Base-by-base conservation (phyloP, 2,113 vertebrate genomes). In the Plecotus auritus region DNA sequence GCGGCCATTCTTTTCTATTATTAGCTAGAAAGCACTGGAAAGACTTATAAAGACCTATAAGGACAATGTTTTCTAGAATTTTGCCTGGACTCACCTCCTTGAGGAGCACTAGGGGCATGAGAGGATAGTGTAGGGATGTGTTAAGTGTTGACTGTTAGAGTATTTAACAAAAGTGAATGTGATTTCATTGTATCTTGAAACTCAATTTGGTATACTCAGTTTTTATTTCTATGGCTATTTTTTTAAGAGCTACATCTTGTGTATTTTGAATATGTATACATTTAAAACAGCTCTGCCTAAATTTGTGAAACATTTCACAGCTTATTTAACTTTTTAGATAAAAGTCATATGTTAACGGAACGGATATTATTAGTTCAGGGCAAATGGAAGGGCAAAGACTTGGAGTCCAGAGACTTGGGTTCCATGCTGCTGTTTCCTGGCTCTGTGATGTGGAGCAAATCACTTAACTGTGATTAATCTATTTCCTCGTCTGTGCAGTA, bases 1-100 rank as follows among this genome's bases (percentile, higher is more conserved):
- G 90, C 96, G 66, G 77, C 45, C 69, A 37, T 96, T 91, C 74
- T 95, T 85, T 74, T 91, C 70, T 76, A 32, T 96, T 88, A 66
- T 90, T 94, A 92, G 80, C 14, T 81, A 88, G 76, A 90, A 94
- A 97, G 69, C 56, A 7, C 64, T 74, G 13, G 90, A 74, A 92
- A 96, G 47, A 76, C 35, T 73, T 83, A 49, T 1, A 74, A 92
- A 96, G 47, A 76, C n/a, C 77, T 80, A 40, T 1, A 83, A 45
- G 47, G 72, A 82, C 30, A 45, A 0, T 32, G 14, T 91, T 92
- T 74, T 76, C 28, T 56, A 1, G 32, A 23, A 7, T 85, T 87
- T 89, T 76, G 42, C 30, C 16, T 64, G 59, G 2, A 74, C 61
- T 96, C 32, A 40, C 47, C 30, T 54, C 54, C 32, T 73, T 82